These are phyloP conservation scores for Sebastes fasciatus DNA, from an alignment of 2,113 vertebrate species.

Conservation along the genomic window DNA sequence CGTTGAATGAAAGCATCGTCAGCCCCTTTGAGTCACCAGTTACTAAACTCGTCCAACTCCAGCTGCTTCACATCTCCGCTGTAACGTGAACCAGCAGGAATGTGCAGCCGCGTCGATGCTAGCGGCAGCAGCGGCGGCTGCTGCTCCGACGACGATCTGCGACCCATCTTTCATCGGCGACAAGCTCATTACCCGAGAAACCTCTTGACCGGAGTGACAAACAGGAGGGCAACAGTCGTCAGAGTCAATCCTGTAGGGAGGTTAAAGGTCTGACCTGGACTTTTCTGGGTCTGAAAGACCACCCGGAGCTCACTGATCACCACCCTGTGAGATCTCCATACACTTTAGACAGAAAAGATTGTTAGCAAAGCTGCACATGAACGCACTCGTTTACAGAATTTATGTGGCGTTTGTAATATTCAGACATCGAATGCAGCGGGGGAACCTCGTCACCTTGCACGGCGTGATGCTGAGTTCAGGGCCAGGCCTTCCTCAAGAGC, in stretches of 20 bases:
- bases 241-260: slow-evolving; percentile 26
- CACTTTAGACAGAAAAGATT: neutral
- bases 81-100: slow-evolving; percentile 74
- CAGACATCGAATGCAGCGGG: slow-evolving; percentile 48
- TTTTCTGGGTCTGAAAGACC: slow-evolving; percentile 24
- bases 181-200: slow-evolving; percentile 71
- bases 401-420: slow-evolving; percentile 3
- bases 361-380: neutral
- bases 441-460: slow-evolving; percentile 64
- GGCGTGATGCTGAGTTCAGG: slow-evolving; percentile 54
- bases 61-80: slow-evolving; percentile 70
- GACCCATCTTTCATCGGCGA: slow-evolving; percentile 69
- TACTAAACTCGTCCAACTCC: slow-evolving; percentile 63
- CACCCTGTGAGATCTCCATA: neutral
- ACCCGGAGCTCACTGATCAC: neutral
- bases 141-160: slow-evolving; percentile 42
- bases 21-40: slow-evolving; percentile 63
- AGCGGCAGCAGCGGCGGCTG: neutral
- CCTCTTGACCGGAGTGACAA: slow-evolving; percentile 55
- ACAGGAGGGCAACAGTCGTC: neutral
- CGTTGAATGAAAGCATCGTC: slow-evolving; percentile 60
- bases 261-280: slow-evolving; percentile 52
- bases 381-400: neutral
- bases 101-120: slow-evolving; percentile 54
- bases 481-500: slow-evolving; percentile 59